Conservation (phyloP, 2,113 vertebrate species). For the Gallinago undulata region DNA sequence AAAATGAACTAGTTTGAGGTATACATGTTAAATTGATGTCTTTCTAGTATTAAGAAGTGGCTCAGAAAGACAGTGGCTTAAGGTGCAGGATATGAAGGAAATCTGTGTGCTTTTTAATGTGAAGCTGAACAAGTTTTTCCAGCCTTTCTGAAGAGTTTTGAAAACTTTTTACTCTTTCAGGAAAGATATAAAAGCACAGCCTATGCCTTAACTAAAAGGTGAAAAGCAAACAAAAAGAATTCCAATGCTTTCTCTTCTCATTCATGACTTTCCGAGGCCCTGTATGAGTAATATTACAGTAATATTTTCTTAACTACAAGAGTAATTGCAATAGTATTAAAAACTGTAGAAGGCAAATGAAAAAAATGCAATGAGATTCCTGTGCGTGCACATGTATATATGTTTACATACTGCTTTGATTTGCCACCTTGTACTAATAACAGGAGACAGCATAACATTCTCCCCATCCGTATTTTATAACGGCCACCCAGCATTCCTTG, state of each 20-base stretch:
- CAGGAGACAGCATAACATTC: neutral
- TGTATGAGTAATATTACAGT: neutral
- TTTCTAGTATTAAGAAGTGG: neutral
- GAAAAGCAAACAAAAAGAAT: slow-evolving; percentile 23
- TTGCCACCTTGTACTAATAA: neutral
- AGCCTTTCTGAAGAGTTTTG: neutral
- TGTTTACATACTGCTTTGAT: neutral
- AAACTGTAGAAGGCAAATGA: neutral
- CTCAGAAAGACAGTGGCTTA: neutral
- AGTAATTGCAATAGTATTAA: neutral
- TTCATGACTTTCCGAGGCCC: neutral
- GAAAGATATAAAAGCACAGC: neutral
- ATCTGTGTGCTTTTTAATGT: neutral
- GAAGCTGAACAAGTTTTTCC: neutral
- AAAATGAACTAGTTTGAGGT: neutral
- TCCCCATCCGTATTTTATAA: neutral
- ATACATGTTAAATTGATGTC: neutral
- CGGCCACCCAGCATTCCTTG: neutral
- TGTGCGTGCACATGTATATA: rapidly evolving
- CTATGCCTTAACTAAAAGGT: slow-evolving; percentile 4
- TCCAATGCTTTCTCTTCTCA: neutral
- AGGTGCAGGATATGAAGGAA: neutral
- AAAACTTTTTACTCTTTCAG: neutral
- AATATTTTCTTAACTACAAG: neutral
- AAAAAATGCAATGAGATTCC: neutral